A percentile compares a stretch with the other conserved stretches of the same genome.
Conservation (phyloP, 2,888 invertebrate genomes). For the Boloria euphrosyne region DNA sequence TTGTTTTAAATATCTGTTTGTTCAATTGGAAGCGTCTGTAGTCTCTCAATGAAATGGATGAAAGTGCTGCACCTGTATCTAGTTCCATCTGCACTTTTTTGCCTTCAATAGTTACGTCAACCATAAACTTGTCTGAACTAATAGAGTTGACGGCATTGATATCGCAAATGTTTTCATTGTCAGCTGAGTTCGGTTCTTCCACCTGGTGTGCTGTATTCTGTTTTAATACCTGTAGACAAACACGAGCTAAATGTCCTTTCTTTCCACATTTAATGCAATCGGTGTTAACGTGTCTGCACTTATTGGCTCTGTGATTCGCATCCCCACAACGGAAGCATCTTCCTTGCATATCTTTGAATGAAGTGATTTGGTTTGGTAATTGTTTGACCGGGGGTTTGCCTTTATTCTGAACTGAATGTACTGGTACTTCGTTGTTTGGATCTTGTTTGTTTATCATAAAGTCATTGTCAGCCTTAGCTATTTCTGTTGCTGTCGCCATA, state of each 20-base stretch:
- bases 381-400: too few species aligned
- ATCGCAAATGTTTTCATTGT: constrained; percentile 21
- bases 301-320: too few species aligned
- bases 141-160: constrained; percentile 6
- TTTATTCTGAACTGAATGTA: too few species aligned
- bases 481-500: constrained; percentile 3
- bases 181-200: constrained; percentile 16
- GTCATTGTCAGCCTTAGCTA: not conserved
- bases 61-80: constrained; percentile 22
- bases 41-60: constrained; percentile 17
- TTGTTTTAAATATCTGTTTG: constrained; percentile 10
- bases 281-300: too few species aligned
- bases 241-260: not conserved
- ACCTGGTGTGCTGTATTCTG: not conserved
- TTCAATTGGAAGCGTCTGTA: not conserved
- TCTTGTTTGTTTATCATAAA: too few species aligned
- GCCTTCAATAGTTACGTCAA: constrained; percentile 10
- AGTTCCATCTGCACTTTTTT: constrained; percentile 12
- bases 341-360: too few species aligned
- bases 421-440: too few species aligned
- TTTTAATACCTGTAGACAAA: not conserved
- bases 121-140: constrained; percentile 9
- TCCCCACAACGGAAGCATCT: too few species aligned
- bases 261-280: not conserved
- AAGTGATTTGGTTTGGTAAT: too few species aligned